Base-by-base conservation (phyloP, 2,888 invertebrate genomes). In the Ormyrus thymus region DNA sequence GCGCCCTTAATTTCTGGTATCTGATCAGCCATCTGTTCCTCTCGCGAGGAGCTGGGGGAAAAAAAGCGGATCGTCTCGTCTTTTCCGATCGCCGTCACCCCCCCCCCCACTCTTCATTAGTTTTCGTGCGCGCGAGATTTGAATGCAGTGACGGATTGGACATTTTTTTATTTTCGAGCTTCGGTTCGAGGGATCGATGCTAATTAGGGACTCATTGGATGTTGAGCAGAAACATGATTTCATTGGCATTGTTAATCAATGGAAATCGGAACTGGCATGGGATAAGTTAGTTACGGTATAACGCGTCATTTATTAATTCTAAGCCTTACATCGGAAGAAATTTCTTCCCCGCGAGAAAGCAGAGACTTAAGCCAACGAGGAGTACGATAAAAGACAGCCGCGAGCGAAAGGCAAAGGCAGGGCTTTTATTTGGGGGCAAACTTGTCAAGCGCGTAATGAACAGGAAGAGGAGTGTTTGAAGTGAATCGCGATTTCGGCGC, bases 1-100 rank as follows among this genome's bases (percentile, higher is more conserved):
- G 29, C 74, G 81, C 86, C 87, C 87, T 89, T 89, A 89, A 89
- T 90, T 87, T 88, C 85, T 87, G 87, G 86, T 90, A 89, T 89
- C 89, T 89, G 89, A 90, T 90, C 88, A 85, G 87, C 90, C 90
- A 90, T 89, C 89, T 90, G 89, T 89, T 89, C 84, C 89, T 29
- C 29, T 66, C 59, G 56, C 29, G 55, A 29, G 51, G 45, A 58
- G 15, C 6, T 13, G 46, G 48, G 55, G 43, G 46, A 62, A 58
- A 56, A 51, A 58, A 55, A 11, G 15, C 15, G 10, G 15, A 62
- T 46, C 71, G 50, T 62, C 50, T 53, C 50, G 48, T 56, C 29
- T 71, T 66, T 55, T 64, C 50, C 69, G 76, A 68, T 73, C 76
- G 76, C 10, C 7, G n/a, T 45, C 48, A 10, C 7, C 11, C 56